Conservation (phyloP, 2,888 invertebrate genomes). For the Agapostemon virescens region DNA sequence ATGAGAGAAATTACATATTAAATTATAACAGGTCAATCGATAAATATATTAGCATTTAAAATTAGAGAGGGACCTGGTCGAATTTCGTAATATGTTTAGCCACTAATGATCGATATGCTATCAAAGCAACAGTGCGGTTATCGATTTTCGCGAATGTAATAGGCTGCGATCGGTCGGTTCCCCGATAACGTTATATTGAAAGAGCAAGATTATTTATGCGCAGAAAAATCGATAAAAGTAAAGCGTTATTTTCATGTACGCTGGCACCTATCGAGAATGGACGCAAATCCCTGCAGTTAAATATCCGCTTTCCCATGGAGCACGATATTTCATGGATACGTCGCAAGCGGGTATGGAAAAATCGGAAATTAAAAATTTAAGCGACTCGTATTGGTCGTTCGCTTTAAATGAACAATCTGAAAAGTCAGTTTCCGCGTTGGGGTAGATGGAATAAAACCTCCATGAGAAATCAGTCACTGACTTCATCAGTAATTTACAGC, state of each 20-base stretch:
- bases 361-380: not conserved
- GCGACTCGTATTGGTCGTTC: not conserved
- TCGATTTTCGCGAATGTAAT: not conserved
- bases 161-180: not conserved
- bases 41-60: not conserved
- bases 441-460: not conserved
- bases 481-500: not conserved
- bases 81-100: not conserved
- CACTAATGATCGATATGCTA: not conserved
- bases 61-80: not conserved
- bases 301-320: not conserved
- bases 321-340: not conserved
- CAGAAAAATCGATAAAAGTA: not conserved
- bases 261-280: not conserved
- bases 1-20: not conserved
- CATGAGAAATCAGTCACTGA: not conserved
- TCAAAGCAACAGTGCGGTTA: not conserved
- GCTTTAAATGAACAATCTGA: not conserved
- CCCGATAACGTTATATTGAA: not conserved
- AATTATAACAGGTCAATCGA: not conserved
- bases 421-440: not conserved
- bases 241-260: conserved; percentile 3
- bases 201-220: conserved; percentile 17
- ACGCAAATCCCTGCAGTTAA: not conserved
- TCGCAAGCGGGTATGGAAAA: not conserved